Conservation (phyloP, 2,113 vertebrate species). For the Gnathonemus echidnorhynchus region DNA sequence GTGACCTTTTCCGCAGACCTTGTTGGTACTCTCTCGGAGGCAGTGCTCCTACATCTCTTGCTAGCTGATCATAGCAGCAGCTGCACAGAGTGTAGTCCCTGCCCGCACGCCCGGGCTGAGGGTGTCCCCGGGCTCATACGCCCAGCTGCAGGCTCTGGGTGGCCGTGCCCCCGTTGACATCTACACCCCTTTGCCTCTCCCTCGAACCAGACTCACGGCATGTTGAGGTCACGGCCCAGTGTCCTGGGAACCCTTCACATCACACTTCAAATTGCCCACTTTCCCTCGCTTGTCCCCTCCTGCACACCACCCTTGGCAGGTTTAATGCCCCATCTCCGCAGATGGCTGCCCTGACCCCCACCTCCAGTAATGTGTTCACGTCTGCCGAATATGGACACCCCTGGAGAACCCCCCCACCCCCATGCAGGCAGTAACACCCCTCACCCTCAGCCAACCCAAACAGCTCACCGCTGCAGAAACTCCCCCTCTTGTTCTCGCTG, state of each 20-base stretch:
- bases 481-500: too few relatives aligned
- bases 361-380: neutral
- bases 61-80: neutral
- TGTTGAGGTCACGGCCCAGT: neutral
- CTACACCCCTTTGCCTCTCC: neutral
- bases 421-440: neutral
- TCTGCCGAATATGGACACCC: neutral
- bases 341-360: neutral
- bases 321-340: neutral
- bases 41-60: neutral
- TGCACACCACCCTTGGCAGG: neutral
- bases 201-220: neutral
- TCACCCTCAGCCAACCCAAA: neutral
- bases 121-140: neutral
- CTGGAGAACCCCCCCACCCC: neutral
- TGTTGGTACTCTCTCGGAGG: neutral
- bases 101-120: neutral
- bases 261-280: neutral
- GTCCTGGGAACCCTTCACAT: neutral
- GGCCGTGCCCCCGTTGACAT: neutral
- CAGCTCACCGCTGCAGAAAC: neutral
- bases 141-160: neutral
- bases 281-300: neutral
- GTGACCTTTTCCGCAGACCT: neutral
- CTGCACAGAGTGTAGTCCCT: neutral